Percentiles rank a stretch among this genome's conserved stretches.
Evolutionary conservation across 2,797 vertebrate genomes (phyloP).

Genomic region (Eurystomus glaucurus): DNA sequence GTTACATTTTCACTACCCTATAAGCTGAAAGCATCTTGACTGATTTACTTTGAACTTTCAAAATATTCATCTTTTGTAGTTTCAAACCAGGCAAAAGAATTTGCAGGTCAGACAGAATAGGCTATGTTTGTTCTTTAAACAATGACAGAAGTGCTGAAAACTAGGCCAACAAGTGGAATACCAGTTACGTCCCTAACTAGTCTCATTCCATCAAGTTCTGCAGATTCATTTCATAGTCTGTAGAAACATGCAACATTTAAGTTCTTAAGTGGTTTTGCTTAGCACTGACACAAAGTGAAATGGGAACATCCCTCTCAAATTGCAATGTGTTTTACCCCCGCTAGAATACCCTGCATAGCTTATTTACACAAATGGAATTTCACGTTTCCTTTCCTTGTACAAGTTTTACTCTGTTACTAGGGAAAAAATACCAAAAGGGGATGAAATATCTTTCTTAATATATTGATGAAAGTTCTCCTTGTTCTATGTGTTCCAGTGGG

Average conservation of each 20-base stretch:
- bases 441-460: neutral
- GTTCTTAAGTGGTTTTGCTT: neutral
- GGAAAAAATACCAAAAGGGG: neutral
- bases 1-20: conserved; percentile 43
- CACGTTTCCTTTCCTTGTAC: neutral
- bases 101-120: neutral
- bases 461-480: neutral
- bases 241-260: neutral
- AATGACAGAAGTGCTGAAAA: conserved; percentile 25
- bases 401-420: neutral
- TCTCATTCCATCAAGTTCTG: neutral
- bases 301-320: neutral
- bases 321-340: neutral
- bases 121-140: neutral
- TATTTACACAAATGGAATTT: neutral
- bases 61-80: conserved; percentile 28
- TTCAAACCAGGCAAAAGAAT: conserved; percentile 28
- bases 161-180: conserved; percentile 6
- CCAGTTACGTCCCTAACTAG: neutral
- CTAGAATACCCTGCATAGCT: neutral
- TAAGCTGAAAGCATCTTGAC: conserved; percentile 22
- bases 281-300: neutral
- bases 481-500: neutral
- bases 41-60: conserved; percentile 61
- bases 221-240: neutral